Evolutionary conservation across 2,113 vertebrate species (phyloP).

Genomic region (Barbus barbus): DNA sequence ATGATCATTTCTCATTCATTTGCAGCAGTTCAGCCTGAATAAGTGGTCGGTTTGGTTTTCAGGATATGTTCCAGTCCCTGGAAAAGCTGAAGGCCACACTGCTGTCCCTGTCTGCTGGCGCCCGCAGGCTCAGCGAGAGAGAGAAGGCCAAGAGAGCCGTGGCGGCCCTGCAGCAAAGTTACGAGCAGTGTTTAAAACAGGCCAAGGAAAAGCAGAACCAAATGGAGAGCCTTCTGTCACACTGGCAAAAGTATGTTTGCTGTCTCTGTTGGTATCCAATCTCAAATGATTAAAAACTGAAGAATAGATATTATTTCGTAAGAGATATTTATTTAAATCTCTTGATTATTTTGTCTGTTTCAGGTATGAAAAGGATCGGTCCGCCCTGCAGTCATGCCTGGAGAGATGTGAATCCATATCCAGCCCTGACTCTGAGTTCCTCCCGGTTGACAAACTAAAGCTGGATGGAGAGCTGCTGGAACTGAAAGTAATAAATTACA

Average conservation of each 20-base stretch:
- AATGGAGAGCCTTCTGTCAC: constrained; percentile 81
- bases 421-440: constrained; percentile 69
- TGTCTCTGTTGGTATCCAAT: not conserved
- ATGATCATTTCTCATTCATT: not conserved
- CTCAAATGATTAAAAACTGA: too few relatives aligned
- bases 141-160: constrained; percentile 74
- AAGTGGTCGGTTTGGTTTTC: constrained; percentile 11
- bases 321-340: not conserved
- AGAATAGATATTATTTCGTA: too few relatives aligned
- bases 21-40: constrained; percentile 26
- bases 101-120: constrained; percentile 75
- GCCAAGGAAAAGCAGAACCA: constrained; percentile 80
- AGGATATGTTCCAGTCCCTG: constrained; percentile 87
- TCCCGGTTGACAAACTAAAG: constrained; percentile 84
- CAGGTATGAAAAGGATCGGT: constrained; percentile 89
- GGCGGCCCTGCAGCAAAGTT: constrained; percentile 70
- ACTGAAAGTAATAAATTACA: constrained; percentile 75
- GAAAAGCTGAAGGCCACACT: constrained; percentile 79
- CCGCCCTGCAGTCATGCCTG: constrained; percentile 82
- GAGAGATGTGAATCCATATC: constrained; percentile 83
- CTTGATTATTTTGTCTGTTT: constrained; percentile 45
- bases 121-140: constrained; percentile 76
- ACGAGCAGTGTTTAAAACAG: constrained; percentile 68
- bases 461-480: constrained; percentile 83
- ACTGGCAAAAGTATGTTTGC: constrained; percentile 88